Evolutionary conservation across 2,113 vertebrate species (phyloP).

Genomic region (Thamnophis sirtalis): DNA sequence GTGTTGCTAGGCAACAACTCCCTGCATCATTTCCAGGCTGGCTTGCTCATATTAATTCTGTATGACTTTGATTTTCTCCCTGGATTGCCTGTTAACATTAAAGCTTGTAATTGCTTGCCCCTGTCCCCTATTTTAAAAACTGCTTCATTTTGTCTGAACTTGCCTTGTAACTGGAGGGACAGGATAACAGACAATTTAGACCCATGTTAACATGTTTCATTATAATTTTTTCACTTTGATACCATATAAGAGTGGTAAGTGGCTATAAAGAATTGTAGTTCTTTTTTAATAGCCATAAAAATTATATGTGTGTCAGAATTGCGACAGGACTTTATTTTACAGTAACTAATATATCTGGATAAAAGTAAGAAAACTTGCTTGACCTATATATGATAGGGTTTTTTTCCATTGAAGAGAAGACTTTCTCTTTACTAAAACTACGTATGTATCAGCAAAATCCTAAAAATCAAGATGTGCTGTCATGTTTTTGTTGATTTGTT

Average conservation of each 20-base stretch:
- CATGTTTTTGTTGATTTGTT: neutral
- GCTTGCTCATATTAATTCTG: slow-evolving; percentile 37
- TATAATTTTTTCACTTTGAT: slow-evolving; percentile 24
- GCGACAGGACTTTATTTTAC: neutral
- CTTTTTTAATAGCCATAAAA: neutral
- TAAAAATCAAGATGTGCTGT: neutral
- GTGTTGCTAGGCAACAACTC: slow-evolving; percentile 40
- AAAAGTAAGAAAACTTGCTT: neutral
- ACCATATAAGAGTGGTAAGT: neutral
- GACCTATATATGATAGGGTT: neutral
- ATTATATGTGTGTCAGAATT: neutral
- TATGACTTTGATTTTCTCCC: slow-evolving; percentile 38
- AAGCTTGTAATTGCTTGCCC: slow-evolving; percentile 41
- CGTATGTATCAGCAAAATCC: neutral
- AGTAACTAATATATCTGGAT: neutral
- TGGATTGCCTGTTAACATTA: slow-evolving; percentile 24
- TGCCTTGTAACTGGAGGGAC: neutral
- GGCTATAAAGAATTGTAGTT: neutral
- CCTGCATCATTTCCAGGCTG: slow-evolving; percentile 13
- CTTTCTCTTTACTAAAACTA: neutral
- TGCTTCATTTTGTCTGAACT: slow-evolving; percentile 22
- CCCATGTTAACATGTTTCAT: slow-evolving; percentile 15
- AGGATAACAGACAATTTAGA: slow-evolving; percentile 28
- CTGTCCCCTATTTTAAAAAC: slow-evolving; percentile 41
- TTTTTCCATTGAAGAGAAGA: neutral